These are phyloP conservation scores for Rhaphigaster nebulosa DNA, from an alignment of 2,888 invertebrate species.

Conservation along the genomic window DNA sequence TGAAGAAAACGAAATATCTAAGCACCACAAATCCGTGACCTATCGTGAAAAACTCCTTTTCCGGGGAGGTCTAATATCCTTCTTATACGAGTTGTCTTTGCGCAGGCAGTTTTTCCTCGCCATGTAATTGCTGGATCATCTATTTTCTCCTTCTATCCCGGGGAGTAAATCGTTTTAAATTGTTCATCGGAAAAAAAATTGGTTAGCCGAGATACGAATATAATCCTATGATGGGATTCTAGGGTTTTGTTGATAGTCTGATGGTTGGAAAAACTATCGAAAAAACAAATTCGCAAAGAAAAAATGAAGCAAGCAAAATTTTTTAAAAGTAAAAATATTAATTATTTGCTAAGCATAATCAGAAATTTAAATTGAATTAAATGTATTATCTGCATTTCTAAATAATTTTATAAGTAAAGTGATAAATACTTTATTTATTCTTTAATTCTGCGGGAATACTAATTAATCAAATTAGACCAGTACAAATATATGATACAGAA, in stretches of 20 bases:
- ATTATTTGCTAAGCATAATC: too few relatives aligned
- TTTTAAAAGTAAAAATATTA: background rate
- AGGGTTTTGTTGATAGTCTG: background rate
- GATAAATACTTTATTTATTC: too few relatives aligned
- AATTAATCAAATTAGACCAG: too few relatives aligned
- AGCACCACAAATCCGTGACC: conserved; percentile 28
- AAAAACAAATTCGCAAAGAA: background rate
- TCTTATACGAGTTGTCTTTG: conserved; percentile 28
- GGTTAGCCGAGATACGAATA: background rate
- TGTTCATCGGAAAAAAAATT: conserved; percentile 3
- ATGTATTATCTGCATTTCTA: too few relatives aligned
- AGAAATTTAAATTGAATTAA: too few relatives aligned
- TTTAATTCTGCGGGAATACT: too few relatives aligned
- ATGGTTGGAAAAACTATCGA: background rate
- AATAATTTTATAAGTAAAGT: too few relatives aligned
- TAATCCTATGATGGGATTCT: background rate
- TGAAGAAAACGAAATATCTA: conserved; percentile 32
- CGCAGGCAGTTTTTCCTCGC: background rate
- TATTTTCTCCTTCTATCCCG: background rate
- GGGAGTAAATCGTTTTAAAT: conserved; percentile 28
- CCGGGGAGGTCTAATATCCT: conserved; percentile 3
- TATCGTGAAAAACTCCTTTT: conserved; percentile 17
- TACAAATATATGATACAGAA: too few relatives aligned
- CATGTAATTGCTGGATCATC: conserved; percentile 14
- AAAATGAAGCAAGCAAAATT: background rate